Conservation (phyloP, 2,888 invertebrate species). For the Clivina fossor region DNA sequence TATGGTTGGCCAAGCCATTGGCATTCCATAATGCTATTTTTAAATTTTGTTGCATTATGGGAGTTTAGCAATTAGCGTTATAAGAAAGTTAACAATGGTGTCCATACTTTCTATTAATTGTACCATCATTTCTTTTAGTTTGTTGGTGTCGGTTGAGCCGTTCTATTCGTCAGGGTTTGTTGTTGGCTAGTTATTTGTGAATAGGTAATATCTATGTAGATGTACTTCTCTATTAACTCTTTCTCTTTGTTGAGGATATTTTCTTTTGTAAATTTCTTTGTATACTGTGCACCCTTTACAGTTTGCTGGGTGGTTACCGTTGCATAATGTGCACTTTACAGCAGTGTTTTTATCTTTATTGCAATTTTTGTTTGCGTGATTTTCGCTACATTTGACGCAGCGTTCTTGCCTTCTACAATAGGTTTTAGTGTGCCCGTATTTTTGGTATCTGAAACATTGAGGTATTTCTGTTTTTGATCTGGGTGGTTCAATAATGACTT, state of each 20-base stretch:
- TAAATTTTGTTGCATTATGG: not conserved
- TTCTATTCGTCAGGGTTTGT: not conserved
- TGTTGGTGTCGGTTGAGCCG: not conserved
- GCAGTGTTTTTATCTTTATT: conserved; percentile 4
- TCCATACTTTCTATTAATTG: conserved; percentile 10
- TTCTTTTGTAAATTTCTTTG: not conserved
- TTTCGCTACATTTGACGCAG: conserved; percentile 20
- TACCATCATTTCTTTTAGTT: conserved; percentile 1
- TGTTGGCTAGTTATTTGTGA: not conserved
- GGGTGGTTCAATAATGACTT: conserved; percentile 12
- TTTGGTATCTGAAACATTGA: conserved; percentile 37
- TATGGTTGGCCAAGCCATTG: conserved; percentile 16
- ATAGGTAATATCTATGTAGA: not conserved
- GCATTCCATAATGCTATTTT: conserved; percentile 24
- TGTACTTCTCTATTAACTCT: not conserved
- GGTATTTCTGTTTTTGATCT: conserved; percentile 9
- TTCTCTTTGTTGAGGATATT: not conserved
- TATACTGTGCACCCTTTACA: conserved; percentile 10
- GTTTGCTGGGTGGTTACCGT: conserved; percentile 3
- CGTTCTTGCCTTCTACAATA: conserved; percentile 36
- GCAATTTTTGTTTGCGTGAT: conserved; percentile 34
- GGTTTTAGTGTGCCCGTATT: conserved; percentile 41
- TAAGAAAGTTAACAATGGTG: conserved; percentile 1
- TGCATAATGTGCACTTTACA: conserved; percentile 2
- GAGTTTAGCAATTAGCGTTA: conserved; percentile 3